Base-by-base conservation (phyloP, 2,888 invertebrate genomes). In the Acrocyrtus sp. region DNA sequence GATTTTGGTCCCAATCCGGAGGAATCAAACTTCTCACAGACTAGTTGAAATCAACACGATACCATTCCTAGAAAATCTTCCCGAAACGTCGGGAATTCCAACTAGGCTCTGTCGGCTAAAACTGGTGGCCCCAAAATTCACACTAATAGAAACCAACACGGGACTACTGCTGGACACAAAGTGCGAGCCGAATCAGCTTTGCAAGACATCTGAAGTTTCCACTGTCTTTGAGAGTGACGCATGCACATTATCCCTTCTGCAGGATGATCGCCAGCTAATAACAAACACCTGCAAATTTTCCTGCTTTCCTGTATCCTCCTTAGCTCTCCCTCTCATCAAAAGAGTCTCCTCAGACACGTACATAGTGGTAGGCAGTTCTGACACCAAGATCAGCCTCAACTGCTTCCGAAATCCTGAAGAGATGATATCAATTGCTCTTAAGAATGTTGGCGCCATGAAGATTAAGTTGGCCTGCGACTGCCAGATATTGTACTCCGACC, bases 391-490 rank as follows among this genome's bases (percentile, higher is more conserved):
- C 26, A 58, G 61, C n/a, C 48, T 77, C 39, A 70, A 69, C 19
- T 77, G 77, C 22, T 68, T 60, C 27, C 62, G 65, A 6, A 65
- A 74, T 34, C 77, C 77, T 4, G 21, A 26, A 5, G 73, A 75
- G 51, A 27, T 74, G 65, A 54, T 74, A 6, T 50, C 53, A 17
- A 27, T 77, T 6, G 34, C 22, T 1, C 57, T 77, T 47, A 66
- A 60, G 47, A 69, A 75, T 72, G 45, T 73, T 21, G 77, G 77
- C 15, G 72, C 75, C 12, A 41, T 77, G 50, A 54, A 65, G 47
- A 75, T 77, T 43, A 70, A 70, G 34, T 54, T 77, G 51, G 63
- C 73, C 3, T 77, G 77, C 50, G 72, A 75, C 50, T 77, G 77
- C 58, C 75, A 72, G 22, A 53, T 77, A 39, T 57, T 74, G 17